phyloP scores from a whole-genome alignment of 2,888 invertebrate genomes.

The Acronicta psi region DNA sequence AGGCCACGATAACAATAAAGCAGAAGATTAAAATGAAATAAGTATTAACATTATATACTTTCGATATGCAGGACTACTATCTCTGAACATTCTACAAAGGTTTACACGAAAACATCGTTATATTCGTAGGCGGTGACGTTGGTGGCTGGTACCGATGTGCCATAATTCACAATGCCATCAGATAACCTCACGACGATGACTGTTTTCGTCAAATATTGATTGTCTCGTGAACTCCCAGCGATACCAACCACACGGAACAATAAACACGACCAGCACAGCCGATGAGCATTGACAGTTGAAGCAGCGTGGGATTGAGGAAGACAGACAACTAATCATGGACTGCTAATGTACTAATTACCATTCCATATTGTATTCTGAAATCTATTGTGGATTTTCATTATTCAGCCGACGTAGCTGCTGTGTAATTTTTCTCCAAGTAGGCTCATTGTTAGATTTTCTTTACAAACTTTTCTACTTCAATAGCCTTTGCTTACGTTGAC shows the following conservation, averaged over 20 bases:
- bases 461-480: constrained; percentile 31
- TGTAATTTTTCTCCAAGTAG: constrained; percentile 47
- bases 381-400: constrained; percentile 46
- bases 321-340: constrained; percentile 54
- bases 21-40: constrained; percentile 29
- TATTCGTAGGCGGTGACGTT: constrained; percentile 74
- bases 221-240: constrained; percentile 60
- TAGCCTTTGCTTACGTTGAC: constrained; percentile 26
- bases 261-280: constrained; percentile 47
- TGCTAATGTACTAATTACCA: constrained; percentile 63
- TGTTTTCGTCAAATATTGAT: constrained; percentile 75
- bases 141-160: constrained; percentile 76
- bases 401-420: constrained; percentile 33
- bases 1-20: constrained; percentile 47
- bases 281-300: constrained; percentile 47
- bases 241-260: constrained; percentile 53
- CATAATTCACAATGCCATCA: constrained; percentile 77
- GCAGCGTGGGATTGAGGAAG: constrained; percentile 64
- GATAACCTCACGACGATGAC: constrained; percentile 70
- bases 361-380: constrained; percentile 53
- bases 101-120: constrained; percentile 68
- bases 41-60: constrained; percentile 33
- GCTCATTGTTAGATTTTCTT: constrained; percentile 45
- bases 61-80: constrained; percentile 48
- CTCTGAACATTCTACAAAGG: constrained; percentile 46